Percentiles rank a stretch among this genome's conserved stretches.
Evolutionary conservation across 2,797 vertebrate genomes (phyloP).

Genomic region (Tapera naevia): DNA sequence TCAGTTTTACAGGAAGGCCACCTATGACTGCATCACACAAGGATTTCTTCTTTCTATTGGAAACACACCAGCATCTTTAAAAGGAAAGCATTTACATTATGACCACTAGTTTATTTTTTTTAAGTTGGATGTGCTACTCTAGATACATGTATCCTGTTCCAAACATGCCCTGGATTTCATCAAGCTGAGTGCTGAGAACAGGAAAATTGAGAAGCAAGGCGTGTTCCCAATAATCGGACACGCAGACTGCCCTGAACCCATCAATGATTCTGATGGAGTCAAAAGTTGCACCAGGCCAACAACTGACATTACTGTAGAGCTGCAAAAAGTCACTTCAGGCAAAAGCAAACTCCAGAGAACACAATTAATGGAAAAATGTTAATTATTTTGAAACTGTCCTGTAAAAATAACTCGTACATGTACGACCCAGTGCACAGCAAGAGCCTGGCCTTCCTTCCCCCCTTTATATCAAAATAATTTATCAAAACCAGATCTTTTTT

Average conservation of each 20-base stretch:
- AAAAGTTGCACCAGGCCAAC: not conserved
- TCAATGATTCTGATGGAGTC: not conserved
- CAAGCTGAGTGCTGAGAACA: not conserved
- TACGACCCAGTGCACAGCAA: not conserved
- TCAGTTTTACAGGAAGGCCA: constrained; percentile 62
- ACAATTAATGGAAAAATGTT: not conserved
- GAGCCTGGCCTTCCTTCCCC: not conserved
- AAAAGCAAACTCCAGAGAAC: constrained; percentile 22
- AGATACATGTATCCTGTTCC: not conserved
- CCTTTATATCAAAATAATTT: not conserved
- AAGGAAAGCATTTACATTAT: not conserved
- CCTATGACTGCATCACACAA: constrained; percentile 41
- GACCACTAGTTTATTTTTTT: not conserved
- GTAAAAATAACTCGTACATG: not conserved
- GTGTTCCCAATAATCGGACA: not conserved
- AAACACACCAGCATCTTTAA: not conserved
- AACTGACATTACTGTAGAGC: not conserved
- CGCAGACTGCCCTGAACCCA: not conserved
- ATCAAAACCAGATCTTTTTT: not conserved
- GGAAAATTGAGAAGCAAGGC: not conserved
- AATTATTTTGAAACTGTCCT: not conserved
- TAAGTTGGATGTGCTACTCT: not conserved
- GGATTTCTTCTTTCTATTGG: constrained; percentile 19
- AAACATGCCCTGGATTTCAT: not conserved
- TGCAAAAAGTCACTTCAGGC: constrained; percentile 22